phyloP scores from a whole-genome alignment of 53 echinoderm and acorn worm genomes.

The Antedon mediterranea region DNA sequence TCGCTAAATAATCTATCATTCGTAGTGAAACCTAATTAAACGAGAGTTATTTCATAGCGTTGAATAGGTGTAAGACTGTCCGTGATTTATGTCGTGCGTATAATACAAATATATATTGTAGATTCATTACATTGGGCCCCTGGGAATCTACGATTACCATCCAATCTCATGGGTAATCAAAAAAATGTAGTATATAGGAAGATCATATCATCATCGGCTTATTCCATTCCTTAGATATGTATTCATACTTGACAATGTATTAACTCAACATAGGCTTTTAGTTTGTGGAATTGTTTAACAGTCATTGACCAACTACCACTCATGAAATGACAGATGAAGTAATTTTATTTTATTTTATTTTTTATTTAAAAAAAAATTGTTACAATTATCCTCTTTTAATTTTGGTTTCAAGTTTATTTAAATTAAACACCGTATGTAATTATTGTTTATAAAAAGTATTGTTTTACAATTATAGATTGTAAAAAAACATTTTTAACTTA shows the following conservation, averaged over 20 bases:
- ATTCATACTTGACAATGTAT: neutral
- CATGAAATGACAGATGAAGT: too few relatives aligned
- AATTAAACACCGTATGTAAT: too few relatives aligned
- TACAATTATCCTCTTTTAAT: too few relatives aligned
- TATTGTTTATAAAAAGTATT: too few relatives aligned
- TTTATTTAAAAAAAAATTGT: too few relatives aligned
- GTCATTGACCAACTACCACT: too few relatives aligned
- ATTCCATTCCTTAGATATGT: neutral
- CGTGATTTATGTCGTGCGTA: neutral
- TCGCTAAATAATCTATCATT: neutral
- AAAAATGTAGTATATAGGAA: neutral
- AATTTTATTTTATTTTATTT: too few relatives aligned
- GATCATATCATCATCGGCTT: neutral
- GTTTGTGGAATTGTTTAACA: too few relatives aligned
- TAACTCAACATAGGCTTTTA: too few relatives aligned
- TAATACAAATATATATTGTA: neutral
- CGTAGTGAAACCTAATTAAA: neutral
- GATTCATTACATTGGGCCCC: neutral
- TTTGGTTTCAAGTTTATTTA: too few relatives aligned
- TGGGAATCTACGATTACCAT: neutral
- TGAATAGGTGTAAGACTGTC: neutral
- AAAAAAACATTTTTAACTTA: too few relatives aligned
- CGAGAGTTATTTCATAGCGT: neutral
- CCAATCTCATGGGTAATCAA: neutral
- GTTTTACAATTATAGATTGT: too few relatives aligned